These are phyloP conservation scores for Colletes latitarsis DNA, from an alignment of 1,140 invertebrate genomes.

Conservation along the genomic window DNA sequence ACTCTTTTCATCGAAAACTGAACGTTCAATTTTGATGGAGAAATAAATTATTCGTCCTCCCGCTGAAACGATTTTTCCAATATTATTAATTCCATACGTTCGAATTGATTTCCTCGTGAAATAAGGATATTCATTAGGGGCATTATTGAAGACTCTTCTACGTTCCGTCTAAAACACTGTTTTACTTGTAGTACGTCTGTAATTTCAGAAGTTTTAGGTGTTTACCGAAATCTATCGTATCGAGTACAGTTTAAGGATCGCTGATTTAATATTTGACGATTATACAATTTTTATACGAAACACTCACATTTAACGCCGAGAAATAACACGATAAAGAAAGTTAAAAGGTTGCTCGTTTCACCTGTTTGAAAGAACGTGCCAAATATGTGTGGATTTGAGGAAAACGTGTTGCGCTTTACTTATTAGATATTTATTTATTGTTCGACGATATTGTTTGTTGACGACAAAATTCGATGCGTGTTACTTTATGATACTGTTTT, in stretches of 20 bases:
- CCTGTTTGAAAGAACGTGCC: constrained; percentile 53
- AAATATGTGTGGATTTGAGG: constrained; percentile 44
- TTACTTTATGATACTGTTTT: constrained; percentile 26
- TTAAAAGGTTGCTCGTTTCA: constrained; percentile 19
- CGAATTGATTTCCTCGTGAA: too few relatives aligned
- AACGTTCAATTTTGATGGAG: too few relatives aligned
- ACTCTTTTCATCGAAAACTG: too few relatives aligned
- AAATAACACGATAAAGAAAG: not conserved
- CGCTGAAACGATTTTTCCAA: too few relatives aligned
- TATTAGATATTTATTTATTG: not conserved
- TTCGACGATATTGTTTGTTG: not conserved
- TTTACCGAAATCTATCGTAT: not conserved
- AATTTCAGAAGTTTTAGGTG: not conserved
- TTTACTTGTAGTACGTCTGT: not conserved
- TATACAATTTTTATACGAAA: constrained; percentile 32
- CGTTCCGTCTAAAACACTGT: too few relatives aligned
- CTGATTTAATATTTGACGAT: not conserved
- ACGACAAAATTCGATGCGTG: constrained; percentile 29
- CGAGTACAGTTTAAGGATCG: not conserved
- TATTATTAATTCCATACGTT: too few relatives aligned
- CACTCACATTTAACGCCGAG: not conserved
- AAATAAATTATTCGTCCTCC: too few relatives aligned
- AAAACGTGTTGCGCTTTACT: not conserved
- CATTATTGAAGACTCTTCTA: too few relatives aligned
- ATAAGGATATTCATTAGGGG: too few relatives aligned